Conservation (phyloP, 2,888 invertebrate genomes). For the Athripsodes cinereus region DNA sequence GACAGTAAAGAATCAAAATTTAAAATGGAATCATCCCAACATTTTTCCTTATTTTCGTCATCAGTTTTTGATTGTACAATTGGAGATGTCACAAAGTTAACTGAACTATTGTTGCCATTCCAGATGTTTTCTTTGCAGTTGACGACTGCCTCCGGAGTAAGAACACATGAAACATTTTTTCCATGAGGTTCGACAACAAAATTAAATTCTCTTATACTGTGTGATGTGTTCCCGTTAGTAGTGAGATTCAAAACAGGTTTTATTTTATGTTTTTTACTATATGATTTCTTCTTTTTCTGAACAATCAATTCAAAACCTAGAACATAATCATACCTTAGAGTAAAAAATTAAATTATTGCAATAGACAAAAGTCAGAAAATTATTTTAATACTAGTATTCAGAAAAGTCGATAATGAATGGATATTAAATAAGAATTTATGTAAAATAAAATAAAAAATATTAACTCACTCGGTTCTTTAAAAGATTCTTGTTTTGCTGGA, state of each 20-base stretch:
- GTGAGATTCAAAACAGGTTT: background rate
- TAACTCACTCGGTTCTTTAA: background rate
- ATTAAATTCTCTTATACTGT: conserved; percentile 10
- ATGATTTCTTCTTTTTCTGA: background rate
- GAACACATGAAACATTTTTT: background rate
- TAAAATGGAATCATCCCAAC: background rate
- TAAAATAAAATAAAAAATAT: too few species aligned
- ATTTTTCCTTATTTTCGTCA: background rate
- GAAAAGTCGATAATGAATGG: too few species aligned
- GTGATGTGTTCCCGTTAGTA: conserved; percentile 1
- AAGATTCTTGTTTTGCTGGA: conserved; percentile 5
- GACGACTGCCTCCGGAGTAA: background rate
- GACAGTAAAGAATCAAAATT: background rate
- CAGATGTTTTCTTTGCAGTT: background rate
- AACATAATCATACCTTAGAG: too few species aligned
- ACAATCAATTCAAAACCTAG: background rate
- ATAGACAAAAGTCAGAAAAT: too few species aligned
- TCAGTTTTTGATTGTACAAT: background rate
- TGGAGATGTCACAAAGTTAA: background rate
- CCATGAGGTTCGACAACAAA: conserved; percentile 6
- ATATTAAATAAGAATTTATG: too few species aligned
- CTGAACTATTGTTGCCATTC: background rate
- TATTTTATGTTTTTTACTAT: background rate
- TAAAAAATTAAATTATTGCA: too few species aligned
- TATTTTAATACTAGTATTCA: too few species aligned